Evolutionary conservation across 35 echinoderm and acorn worm genomes (phyloP), one percentile per base, ranked within the genome.

Genomic region (Heliocidaris erythrogramma): DNA sequence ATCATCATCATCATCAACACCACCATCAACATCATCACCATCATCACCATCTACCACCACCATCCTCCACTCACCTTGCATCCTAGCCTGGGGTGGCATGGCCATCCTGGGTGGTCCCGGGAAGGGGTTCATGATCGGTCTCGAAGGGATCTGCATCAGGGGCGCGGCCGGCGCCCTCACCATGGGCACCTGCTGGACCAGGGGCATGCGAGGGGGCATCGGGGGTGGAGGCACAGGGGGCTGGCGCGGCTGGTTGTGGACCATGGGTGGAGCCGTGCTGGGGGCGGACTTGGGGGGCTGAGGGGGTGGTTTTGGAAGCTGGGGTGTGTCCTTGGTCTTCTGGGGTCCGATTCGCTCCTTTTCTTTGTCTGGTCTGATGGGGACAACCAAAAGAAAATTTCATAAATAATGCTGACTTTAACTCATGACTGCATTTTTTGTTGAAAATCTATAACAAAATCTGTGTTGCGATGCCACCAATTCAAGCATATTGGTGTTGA

Each of bases 261-360:
- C 61, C 27, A 93, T 32, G 31, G 92, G 61, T 71, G 94, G 92
- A 21, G 87, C 78, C 16, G 93, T 32, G 13, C 88, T 60, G 17
- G 96, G 97, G 30, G 86, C 30, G 13, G 35, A 88, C 88, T 18
- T 85, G 94, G 60, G 60, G 24, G 49, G 93, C 30, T 84, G 85
- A 16, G 95, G 91, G 90, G 24, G 56, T 31, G 47, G 95, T 42
- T 96, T 48, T 7, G 93, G 94, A n/a, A 85, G 59, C 30, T 85
- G 96, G 86, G 31, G 88, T 16, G 90, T 85, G n/a, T 93, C 89
- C 32, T 85, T 87, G 12, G 94, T 89, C 18, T 95, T 94, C 94
- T 97, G 95, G 1, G 98, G 98, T 85, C 98, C 98, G 2, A 97
- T 97, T 47, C 95, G 93, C 86, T 99, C 98, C 59, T 99, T 99